These are phyloP conservation scores for Xestobium rufovillosum DNA, from an alignment of 2,888 invertebrate species.

Conservation along the genomic window DNA sequence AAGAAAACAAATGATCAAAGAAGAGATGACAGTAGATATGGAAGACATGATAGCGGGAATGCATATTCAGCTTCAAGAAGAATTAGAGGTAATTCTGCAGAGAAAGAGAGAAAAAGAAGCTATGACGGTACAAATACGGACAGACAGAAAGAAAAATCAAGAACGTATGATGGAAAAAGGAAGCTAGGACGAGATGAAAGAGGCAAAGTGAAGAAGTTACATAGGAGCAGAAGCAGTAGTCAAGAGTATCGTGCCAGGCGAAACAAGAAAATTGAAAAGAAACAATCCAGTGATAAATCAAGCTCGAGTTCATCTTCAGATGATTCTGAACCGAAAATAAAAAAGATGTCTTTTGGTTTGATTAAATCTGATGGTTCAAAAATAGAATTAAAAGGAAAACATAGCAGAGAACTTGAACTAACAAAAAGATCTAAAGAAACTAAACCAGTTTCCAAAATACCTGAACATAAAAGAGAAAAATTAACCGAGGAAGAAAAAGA, in stretches of 20 bases:
- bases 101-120: not conserved
- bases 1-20: slow-evolving; percentile 9
- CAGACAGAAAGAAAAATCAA: slow-evolving; percentile 6
- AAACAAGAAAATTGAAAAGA: slow-evolving; percentile 11
- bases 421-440: slow-evolving; percentile 15
- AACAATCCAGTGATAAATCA: slow-evolving; percentile 1
- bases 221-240: slow-evolving; percentile 10
- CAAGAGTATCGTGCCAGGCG: slow-evolving; percentile 7
- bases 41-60: slow-evolving; percentile 4
- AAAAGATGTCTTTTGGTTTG: slow-evolving; percentile 37
- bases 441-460: too few relatives aligned
- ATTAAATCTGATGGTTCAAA: slow-evolving; percentile 40
- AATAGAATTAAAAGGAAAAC: slow-evolving; percentile 29
- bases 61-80: not conserved
- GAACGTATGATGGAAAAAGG: slow-evolving; percentile 12
- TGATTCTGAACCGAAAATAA: slow-evolving; percentile 13
- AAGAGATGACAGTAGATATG: slow-evolving; percentile 13
- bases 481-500: slow-evolving; percentile 62
- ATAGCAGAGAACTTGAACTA: slow-evolving; percentile 15
- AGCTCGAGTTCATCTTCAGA: slow-evolving; percentile 14
- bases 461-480: slow-evolving; percentile 32
- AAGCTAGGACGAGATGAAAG: slow-evolving; percentile 14
- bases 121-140: slow-evolving; percentile 3
- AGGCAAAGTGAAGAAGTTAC: slow-evolving; percentile 14
- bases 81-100: not conserved